Evolutionary conservation across 1,140 invertebrate genomes (phyloP).

Genomic region (Megalopta genalis): DNA sequence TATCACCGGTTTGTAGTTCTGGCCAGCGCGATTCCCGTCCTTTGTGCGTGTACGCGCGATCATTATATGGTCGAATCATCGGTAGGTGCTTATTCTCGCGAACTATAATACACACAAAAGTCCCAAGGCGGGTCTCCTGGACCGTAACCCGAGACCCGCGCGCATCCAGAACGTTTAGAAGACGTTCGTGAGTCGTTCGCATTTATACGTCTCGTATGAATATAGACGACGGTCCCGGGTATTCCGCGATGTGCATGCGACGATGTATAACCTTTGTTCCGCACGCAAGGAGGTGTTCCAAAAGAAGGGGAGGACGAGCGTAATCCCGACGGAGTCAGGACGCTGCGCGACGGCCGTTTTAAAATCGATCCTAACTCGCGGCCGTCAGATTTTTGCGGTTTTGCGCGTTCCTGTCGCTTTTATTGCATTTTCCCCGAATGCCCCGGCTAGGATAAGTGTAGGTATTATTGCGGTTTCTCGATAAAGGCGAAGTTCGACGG

Average conservation of each 20-base stretch:
- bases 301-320: slow-evolving; percentile 13
- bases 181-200: slow-evolving; percentile 56
- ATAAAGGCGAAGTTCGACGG: too few relatives aligned
- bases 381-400: slow-evolving; percentile 1
- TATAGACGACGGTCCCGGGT: slow-evolving; percentile 51
- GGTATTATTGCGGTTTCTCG: too few relatives aligned
- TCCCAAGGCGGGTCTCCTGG: slow-evolving; percentile 40
- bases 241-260: slow-evolving; percentile 51
- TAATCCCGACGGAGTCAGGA: slow-evolving; percentile 21
- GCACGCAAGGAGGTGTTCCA: slow-evolving; percentile 48
- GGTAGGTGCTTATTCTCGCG: slow-evolving; percentile 57
- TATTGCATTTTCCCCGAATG: too few relatives aligned
- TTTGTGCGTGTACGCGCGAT: slow-evolving; percentile 37
- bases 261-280: slow-evolving; percentile 59
- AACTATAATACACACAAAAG: slow-evolving; percentile 52
- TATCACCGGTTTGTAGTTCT: slow-evolving; percentile 18
- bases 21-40: slow-evolving; percentile 33
- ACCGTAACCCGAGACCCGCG: slow-evolving; percentile 48
- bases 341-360: not conserved
- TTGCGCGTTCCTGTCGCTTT: not conserved
- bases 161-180: slow-evolving; percentile 58
- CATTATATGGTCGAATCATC: slow-evolving; percentile 52
- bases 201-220: slow-evolving; percentile 60
- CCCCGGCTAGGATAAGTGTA: too few relatives aligned
- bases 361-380: slow-evolving; percentile 25